A percentile compares a stretch with the other conserved stretches of the same genome.
Conservation (phyloP, 2,797 vertebrate species). For the Masticophis lateralis region DNA sequence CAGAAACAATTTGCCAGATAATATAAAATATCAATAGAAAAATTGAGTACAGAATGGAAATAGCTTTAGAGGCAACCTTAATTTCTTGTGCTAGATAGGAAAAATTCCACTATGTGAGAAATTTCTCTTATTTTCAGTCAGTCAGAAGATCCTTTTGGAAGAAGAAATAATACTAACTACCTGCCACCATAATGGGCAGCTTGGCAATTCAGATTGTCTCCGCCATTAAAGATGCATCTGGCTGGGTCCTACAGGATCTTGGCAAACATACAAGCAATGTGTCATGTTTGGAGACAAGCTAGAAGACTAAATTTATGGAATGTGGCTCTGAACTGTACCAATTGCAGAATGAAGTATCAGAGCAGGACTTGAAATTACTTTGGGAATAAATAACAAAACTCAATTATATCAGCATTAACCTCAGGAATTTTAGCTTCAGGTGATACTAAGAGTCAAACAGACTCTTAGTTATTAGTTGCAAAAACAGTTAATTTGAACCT, state of each 20-base stretch:
- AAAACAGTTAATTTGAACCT: not conserved
- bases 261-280: not conserved
- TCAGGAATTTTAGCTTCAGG: not conserved
- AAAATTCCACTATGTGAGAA: not conserved
- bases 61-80: not conserved
- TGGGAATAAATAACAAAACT: not conserved
- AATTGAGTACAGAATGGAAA: not conserved
- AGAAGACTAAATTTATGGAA: not conserved
- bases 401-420: not conserved
- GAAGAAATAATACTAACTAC: not conserved
- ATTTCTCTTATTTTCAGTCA: not conserved
- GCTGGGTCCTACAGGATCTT: not conserved
- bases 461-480: not conserved
- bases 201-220: not conserved
- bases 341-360: not conserved
- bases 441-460: not conserved
- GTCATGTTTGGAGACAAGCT: not conserved
- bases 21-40: not conserved
- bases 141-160: not conserved
- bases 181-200: not conserved
- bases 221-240: not conserved
- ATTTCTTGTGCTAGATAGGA: not conserved
- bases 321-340: not conserved
- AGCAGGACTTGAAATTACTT: not conserved
- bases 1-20: not conserved